These are phyloP conservation scores for Vireo griseus DNA, from an alignment of 2,797 vertebrate genomes.

Conservation along the genomic window DNA sequence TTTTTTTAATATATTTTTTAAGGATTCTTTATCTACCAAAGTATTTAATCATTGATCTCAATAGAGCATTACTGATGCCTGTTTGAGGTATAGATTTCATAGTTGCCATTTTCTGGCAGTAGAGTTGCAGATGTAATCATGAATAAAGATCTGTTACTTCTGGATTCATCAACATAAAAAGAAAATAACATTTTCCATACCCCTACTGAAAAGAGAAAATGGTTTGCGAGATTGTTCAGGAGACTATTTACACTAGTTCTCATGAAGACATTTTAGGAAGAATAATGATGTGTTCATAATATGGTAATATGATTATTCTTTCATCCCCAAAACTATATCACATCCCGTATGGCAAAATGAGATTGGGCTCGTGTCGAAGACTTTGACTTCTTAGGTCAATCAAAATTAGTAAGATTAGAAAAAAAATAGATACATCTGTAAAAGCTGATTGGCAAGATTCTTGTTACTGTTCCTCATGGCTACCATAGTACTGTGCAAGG, in stretches of 20 bases:
- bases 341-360: background rate
- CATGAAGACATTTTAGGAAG: background rate
- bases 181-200: background rate
- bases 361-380: background rate
- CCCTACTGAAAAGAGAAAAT: background rate
- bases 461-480: background rate
- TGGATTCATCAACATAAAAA: background rate
- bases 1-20: background rate
- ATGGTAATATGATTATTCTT: background rate
- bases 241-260: background rate
- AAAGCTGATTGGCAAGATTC: background rate
- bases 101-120: conserved; percentile 11
- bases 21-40: conserved; percentile 58
- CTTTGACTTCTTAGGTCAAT: background rate
- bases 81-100: conserved; percentile 51
- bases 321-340: background rate
- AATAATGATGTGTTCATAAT: background rate
- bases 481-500: background rate
- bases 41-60: conserved; percentile 64
- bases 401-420: background rate
- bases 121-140: background rate
- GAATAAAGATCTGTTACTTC: background rate
- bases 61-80: conserved; percentile 70
- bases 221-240: background rate
- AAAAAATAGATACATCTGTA: background rate